phyloP scores from a whole-genome alignment of 2,113 vertebrate genomes.

The Platichthys stellatus region DNA sequence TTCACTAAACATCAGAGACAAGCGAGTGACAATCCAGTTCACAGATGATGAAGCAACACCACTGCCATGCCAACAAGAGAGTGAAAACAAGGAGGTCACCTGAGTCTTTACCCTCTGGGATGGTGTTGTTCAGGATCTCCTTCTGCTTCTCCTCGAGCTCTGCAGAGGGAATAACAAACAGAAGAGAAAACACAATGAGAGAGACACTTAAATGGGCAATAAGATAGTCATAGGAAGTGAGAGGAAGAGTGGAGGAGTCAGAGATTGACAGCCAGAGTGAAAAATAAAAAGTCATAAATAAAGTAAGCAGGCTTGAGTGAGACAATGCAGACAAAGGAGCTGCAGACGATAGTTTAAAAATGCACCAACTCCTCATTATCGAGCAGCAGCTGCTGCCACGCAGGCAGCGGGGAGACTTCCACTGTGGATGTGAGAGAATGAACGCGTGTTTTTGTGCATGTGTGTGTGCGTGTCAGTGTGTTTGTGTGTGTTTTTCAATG shows the following conservation, averaged over 20 bases:
- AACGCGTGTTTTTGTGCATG: neutral
- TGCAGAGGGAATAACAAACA: conserved; percentile 44
- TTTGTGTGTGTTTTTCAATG: conserved; percentile 22
- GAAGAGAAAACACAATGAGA: conserved; percentile 21
- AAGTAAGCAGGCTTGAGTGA: neutral
- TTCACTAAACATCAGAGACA: conserved; percentile 71
- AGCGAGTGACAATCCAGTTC: neutral
- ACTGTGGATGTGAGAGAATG: conserved; percentile 4
- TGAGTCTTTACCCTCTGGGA: conserved; percentile 75
- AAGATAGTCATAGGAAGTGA: neutral
- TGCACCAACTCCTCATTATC: conserved; percentile 66
- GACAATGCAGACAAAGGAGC: conserved; percentile 28
- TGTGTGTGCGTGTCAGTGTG: neutral
- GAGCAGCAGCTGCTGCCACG: conserved; percentile 42
- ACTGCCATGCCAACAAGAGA: conserved; percentile 3
- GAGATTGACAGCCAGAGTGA: conserved; percentile 21
- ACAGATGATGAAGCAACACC: conserved; percentile 15
- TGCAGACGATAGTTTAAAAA: conserved; percentile 53
- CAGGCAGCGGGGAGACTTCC: conserved; percentile 4
- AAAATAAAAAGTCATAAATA: conserved; percentile 10
- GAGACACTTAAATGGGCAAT: neutral
- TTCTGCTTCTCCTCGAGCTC: conserved; percentile 77
- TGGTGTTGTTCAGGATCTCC: conserved; percentile 78
- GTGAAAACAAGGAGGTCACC: conserved; percentile 65
- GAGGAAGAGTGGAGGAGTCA: conserved; percentile 25